Percentiles rank a stretch among this genome's conserved stretches.
Conservation (phyloP, 1,140 invertebrate species). For the Caenorhabditis remanei region DNA sequence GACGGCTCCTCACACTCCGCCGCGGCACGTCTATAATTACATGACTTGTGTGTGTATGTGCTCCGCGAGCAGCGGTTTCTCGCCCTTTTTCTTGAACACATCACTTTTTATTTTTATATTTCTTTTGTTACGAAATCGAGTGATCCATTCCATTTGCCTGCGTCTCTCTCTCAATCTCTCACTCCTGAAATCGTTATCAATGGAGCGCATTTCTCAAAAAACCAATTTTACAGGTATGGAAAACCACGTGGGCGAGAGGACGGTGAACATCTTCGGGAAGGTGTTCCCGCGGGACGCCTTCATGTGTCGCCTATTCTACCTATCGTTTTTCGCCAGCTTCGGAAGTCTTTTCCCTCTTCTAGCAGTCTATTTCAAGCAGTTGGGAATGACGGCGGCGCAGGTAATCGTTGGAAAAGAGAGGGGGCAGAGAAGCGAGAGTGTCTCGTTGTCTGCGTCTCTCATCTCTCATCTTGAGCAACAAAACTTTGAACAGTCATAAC, state of each 20-base stretch:
- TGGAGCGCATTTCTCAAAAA: neutral
- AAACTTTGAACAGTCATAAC: no score
- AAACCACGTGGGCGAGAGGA: conserved; percentile 63
- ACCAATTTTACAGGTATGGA: conserved; percentile 35
- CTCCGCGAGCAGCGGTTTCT: neutral
- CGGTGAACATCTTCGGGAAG: conserved; percentile 70
- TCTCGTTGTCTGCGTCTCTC: neutral
- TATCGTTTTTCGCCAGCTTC: conserved; percentile 99
- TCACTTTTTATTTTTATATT: neutral
- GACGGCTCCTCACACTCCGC: neutral
- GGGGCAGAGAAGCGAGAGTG: neutral
- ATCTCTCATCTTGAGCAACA: no score
- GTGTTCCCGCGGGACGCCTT: conserved; percentile 83
- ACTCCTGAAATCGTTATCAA: neutral
- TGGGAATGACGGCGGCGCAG: conserved; percentile 83
- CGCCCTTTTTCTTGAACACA: neutral
- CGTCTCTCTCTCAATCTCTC: neutral
- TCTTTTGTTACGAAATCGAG: no score
- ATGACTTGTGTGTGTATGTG: conserved; percentile 21
- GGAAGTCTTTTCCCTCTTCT: conserved; percentile 96
- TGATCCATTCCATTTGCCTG: no score
- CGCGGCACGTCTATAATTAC: conserved; percentile 45
- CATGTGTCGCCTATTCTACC: conserved; percentile 95
- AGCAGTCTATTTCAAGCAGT: conserved; percentile 92
- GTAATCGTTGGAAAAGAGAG: neutral